These are phyloP conservation scores for Parelbella ahira DNA, from an alignment of 2,888 invertebrate species.

Conservation along the genomic window DNA sequence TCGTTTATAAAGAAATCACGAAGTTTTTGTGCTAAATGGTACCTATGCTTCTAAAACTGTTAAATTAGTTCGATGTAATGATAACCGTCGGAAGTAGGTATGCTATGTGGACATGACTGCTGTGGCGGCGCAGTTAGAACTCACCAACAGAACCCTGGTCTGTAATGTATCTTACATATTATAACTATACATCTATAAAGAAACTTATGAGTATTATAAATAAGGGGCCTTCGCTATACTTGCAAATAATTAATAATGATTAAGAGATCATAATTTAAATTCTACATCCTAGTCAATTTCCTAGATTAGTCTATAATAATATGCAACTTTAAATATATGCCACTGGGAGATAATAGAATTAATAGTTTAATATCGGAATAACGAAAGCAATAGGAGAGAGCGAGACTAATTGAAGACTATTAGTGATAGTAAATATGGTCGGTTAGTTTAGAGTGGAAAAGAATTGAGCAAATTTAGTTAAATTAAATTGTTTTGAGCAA, in stretches of 20 bases:
- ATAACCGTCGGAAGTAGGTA: conserved; percentile 23
- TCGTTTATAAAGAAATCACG: background rate
- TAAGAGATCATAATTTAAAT: conserved; percentile 80
- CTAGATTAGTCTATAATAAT: conserved; percentile 73
- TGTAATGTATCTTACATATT: conserved; percentile 44
- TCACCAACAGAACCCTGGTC: conserved; percentile 42
- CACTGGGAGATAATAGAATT: conserved; percentile 52
- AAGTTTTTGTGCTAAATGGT: conserved; percentile 50
- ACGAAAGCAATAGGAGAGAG: conserved; percentile 48
- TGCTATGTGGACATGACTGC: too few species aligned
- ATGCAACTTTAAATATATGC: conserved; percentile 67
- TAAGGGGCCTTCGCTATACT: conserved; percentile 64
- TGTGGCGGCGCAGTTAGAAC: conserved; percentile 40
- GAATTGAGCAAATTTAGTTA: conserved; percentile 77
- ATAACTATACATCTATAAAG: conserved; percentile 56
- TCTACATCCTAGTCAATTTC: conserved; percentile 66
- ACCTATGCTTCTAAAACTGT: conserved; percentile 42
- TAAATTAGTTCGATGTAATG: conserved; percentile 6
- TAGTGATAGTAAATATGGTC: conserved; percentile 15
- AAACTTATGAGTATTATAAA: conserved; percentile 81
- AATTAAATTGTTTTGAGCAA: conserved; percentile 73
- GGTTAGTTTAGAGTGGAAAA: conserved; percentile 39
- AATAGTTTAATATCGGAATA: too few species aligned
- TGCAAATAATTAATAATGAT: conserved; percentile 79
- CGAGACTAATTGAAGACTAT: conserved; percentile 28